phyloP scores from a whole-genome alignment of 1,140 invertebrate species.

The Amphibalanus amphitrite region DNA sequence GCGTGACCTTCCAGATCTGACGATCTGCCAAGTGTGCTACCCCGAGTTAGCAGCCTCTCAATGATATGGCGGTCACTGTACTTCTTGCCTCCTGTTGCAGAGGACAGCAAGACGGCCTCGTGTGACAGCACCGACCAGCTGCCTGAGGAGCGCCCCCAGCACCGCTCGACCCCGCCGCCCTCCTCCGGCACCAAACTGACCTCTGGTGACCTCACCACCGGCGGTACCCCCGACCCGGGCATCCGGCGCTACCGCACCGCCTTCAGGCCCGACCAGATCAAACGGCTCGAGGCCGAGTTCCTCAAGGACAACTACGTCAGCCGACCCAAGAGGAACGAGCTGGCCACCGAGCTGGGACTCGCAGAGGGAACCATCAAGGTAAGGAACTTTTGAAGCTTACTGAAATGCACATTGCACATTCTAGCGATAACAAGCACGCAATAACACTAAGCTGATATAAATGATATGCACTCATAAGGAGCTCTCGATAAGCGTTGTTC shows the following conservation, averaged over 20 bases:
- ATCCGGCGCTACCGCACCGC: conserved; percentile 72
- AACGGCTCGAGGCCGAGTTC: conserved; percentile 91
- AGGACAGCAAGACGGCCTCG: neutral
- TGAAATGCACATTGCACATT: too few relatives aligned
- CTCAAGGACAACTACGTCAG: conserved; percentile 95
- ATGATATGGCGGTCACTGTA: too few relatives aligned
- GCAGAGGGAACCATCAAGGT: conserved; percentile 99
- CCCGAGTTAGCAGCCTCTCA: too few relatives aligned
- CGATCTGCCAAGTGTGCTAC: too few relatives aligned
- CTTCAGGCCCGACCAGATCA: conserved; percentile 88
- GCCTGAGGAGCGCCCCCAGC: neutral
- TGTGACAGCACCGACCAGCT: neutral
- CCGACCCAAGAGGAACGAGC: conserved; percentile 75
- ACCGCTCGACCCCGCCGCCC: neutral
- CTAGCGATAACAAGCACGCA: too few relatives aligned
- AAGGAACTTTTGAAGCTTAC: conserved; percentile 17
- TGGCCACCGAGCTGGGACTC: conserved; percentile 84
- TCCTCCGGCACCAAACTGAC: neutral
- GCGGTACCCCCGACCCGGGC: neutral
- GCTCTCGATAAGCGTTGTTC: too few relatives aligned
- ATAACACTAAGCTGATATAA: too few relatives aligned
- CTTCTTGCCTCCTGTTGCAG: too few relatives aligned
- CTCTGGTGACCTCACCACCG: neutral
- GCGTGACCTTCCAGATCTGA: too few relatives aligned
- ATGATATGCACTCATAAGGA: too few relatives aligned